Evolutionary conservation across 1,140 invertebrate species (phyloP).

Genomic region (Arctopsyche grandis): DNA sequence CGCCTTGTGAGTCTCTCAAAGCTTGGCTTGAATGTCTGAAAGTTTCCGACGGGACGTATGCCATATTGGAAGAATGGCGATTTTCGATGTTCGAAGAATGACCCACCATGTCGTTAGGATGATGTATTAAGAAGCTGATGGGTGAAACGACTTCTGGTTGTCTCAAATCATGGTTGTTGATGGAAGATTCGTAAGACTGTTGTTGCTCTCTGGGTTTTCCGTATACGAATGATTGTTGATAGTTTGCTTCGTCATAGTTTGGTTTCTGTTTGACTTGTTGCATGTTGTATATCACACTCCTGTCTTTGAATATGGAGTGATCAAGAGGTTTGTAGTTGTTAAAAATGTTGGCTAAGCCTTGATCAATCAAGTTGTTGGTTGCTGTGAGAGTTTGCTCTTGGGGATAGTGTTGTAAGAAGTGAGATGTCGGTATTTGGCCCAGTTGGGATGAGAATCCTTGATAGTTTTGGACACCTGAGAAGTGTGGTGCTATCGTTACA

Average conservation of each 20-base stretch:
- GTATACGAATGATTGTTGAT: conserved; percentile 33
- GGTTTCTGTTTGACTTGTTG: conserved; percentile 40
- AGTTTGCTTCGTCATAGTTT: conserved; percentile 37
- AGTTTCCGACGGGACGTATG: conserved; percentile 50
- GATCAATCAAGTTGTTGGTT: conserved; percentile 39
- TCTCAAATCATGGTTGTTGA: conserved; percentile 37
- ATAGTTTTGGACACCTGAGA: neutral
- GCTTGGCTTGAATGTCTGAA: conserved; percentile 42
- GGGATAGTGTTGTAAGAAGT: conserved; percentile 40
- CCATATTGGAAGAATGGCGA: conserved; percentile 43
- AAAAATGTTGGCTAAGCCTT: conserved; percentile 41
- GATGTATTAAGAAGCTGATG: neutral
- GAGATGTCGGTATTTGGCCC: conserved; percentile 8
- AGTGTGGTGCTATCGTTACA: conserved; percentile 40
- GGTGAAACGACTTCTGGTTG: conserved; percentile 26
- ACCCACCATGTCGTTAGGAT: conserved; percentile 46
- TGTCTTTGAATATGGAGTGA: conserved; percentile 48
- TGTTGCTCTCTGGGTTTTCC: conserved; percentile 46
- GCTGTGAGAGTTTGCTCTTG: conserved; percentile 35
- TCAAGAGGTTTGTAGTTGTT: conserved; percentile 49
- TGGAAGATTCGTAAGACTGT: conserved; percentile 35
- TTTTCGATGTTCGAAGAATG: conserved; percentile 51
- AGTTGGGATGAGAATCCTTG: conserved; percentile 32
- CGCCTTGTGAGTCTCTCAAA: conserved; percentile 27
- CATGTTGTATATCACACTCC: conserved; percentile 43